Conservation (phyloP, 2,797 vertebrate genomes). For the Hoplostethus mediterraneus region DNA sequence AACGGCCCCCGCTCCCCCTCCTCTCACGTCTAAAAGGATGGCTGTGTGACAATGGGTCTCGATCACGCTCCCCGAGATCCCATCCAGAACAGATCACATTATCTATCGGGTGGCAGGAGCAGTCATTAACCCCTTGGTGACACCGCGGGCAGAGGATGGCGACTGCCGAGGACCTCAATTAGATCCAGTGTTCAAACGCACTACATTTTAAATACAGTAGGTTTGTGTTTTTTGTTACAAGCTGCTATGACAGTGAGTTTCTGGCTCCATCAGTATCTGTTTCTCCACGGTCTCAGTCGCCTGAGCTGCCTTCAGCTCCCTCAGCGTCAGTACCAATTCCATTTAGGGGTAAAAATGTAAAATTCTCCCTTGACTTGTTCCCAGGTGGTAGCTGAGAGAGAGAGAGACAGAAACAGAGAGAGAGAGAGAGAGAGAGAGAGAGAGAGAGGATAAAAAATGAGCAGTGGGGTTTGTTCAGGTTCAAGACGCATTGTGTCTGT, state of each 20-base stretch:
- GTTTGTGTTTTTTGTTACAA: slow-evolving; percentile 45
- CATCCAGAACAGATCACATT: slow-evolving; percentile 69
- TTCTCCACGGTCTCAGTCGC: slow-evolving; percentile 63
- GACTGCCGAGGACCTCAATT: slow-evolving; percentile 23
- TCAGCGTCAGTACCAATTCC: slow-evolving; percentile 74
- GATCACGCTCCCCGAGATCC: slow-evolving; percentile 58
- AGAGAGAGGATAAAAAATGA: slow-evolving; percentile 80
- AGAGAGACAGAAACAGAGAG: slow-evolving; percentile 62
- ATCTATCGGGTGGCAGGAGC: slow-evolving; percentile 52
- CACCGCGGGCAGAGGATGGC: background rate
- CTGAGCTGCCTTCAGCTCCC: slow-evolving; percentile 60
- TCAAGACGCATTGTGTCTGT: slow-evolving; percentile 83
- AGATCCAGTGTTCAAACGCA: slow-evolving; percentile 29
- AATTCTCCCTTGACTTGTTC: slow-evolving; percentile 63
- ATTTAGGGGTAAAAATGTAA: slow-evolving; percentile 80
- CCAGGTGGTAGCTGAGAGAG: slow-evolving; percentile 75
- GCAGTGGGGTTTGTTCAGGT: slow-evolving; percentile 82
- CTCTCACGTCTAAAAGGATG: slow-evolving; percentile 68
- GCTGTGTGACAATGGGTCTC: slow-evolving; percentile 73
- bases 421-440: slow-evolving; percentile 66
- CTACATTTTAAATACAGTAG: slow-evolving; percentile 6
- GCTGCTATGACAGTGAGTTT: slow-evolving; percentile 59
- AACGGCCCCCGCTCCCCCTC: slow-evolving; percentile 52
- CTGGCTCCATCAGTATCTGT: slow-evolving; percentile 57
- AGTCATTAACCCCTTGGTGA: slow-evolving; percentile 61